Evolutionary conservation across 2,113 vertebrate genomes (phyloP), one percentile per base, ranked within the genome.

Genomic region (Pteronura brasiliensis): DNA sequence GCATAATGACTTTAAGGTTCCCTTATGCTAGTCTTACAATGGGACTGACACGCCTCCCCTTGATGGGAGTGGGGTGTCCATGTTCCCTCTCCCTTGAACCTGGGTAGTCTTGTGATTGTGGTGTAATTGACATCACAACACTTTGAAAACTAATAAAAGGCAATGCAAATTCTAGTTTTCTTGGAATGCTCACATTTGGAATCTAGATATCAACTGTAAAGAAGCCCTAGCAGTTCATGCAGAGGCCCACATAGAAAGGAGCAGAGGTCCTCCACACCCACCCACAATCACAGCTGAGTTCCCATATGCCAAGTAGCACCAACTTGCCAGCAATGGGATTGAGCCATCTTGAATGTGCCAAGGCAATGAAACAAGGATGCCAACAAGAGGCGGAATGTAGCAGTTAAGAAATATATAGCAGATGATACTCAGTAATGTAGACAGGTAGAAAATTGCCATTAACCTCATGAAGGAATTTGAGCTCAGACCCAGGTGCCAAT

Each of bases 261-360:
- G 36, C 10, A 29, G 87, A 49, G 59, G 14, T 11, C 36, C 31
- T 25, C 11, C 5, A 34, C 65, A 55, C 49, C n/a, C 47, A 18
- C 18, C 74, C 39, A 47, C 81, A 79, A 6, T 31, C 57, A 65
- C 61, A 87, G 84, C 94, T 84, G 61, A 55, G 76, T 81, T 97
- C 80, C 80, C 80, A 34, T 61, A 27, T 63, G 79, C 81, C 80
- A 90, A 52, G 42, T 27, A 82, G 44, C 57, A 65, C 69, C 63
- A 47, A 13, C 82, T 80, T 80, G 76, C 81, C 69, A 88, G 44
- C 65, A 18, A 44, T 72, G 77, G 77, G 44, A 44, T 18, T 8
- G 61, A 90, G 59, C 77, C 76, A 49, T 82, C 90, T 91, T 88
- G 34, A 47, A 93, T 85, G 71, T 85, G 65, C 79, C 84, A 96